These are phyloP conservation scores for Neopipo cinnamomea DNA, from an alignment of 2,113 vertebrate genomes.

Conservation along the genomic window DNA sequence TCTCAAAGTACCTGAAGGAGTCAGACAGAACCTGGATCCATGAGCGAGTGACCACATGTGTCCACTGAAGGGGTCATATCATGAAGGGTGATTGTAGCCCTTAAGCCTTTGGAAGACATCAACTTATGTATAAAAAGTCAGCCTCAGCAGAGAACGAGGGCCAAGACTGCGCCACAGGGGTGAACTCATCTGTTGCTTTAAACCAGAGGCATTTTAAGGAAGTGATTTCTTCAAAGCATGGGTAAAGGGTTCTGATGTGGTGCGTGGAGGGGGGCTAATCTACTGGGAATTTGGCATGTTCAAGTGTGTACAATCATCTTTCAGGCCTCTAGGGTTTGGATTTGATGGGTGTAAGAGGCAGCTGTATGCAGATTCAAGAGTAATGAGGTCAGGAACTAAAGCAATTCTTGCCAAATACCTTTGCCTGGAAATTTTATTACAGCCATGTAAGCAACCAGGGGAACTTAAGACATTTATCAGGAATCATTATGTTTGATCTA, in stretches of 20 bases:
- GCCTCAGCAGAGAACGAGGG: not conserved
- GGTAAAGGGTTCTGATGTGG: not conserved
- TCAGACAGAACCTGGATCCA: not conserved
- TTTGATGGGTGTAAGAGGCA: slow-evolving; percentile 28
- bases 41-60: fast-evolving
- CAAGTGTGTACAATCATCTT: not conserved
- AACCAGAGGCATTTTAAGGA: slow-evolving; percentile 37
- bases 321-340: slow-evolving; percentile 21
- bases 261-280: not conserved
- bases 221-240: slow-evolving; percentile 17
- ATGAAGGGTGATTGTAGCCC: not conserved
- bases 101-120: not conserved
- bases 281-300: not conserved
- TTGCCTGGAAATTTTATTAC: slow-evolving; percentile 16
- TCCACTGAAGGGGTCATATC: not conserved
- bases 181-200: slow-evolving; percentile 32
- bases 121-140: not conserved
- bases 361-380: slow-evolving; percentile 13
- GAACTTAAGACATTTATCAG: not conserved
- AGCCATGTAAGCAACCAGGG: not conserved
- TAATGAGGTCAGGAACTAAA: slow-evolving; percentile 18
- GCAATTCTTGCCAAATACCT: slow-evolving; percentile 20
- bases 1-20: not conserved
- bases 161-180: not conserved
- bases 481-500: not conserved